Evolutionary conservation across 2,113 vertebrate genomes (phyloP).

Genomic region (Myanophis thanlyinensis): DNA sequence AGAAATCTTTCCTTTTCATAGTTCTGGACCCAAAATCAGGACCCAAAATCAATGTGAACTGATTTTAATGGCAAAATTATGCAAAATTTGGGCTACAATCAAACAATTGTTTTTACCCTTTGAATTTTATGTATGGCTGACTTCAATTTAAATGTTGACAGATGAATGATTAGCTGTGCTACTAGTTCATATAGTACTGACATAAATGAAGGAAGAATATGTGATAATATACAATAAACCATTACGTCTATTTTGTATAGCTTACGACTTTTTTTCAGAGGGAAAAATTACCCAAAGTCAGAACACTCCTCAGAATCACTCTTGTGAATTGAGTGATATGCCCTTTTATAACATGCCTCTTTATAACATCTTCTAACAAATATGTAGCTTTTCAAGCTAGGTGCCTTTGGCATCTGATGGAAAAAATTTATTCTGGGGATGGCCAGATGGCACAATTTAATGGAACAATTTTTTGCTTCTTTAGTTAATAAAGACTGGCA

Average conservation of each 20-base stretch:
- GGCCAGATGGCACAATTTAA: background rate
- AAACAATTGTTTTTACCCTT: background rate
- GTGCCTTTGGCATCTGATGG: background rate
- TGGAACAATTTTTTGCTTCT: background rate
- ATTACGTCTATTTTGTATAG: background rate
- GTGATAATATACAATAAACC: background rate
- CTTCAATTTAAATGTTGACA: background rate
- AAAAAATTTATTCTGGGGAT: background rate
- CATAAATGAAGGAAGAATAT: background rate
- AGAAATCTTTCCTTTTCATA: background rate
- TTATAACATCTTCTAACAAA: background rate
- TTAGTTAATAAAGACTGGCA: background rate
- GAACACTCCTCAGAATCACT: background rate
- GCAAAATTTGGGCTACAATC: background rate
- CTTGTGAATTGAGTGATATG: background rate
- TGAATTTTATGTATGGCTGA: background rate
- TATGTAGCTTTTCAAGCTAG: background rate
- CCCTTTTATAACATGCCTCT: background rate
- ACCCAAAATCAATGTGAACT: background rate
- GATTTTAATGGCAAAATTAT: background rate
- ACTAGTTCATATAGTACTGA: background rate
- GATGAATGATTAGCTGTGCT: background rate
- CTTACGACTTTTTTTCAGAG: background rate
- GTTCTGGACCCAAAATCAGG: background rate
- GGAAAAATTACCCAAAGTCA: background rate